A percentile compares a stretch with the other conserved stretches of the same genome.
Evolutionary conservation across 2,797 vertebrate species (phyloP).

Genomic region (Gymnothorax javanicus): DNA sequence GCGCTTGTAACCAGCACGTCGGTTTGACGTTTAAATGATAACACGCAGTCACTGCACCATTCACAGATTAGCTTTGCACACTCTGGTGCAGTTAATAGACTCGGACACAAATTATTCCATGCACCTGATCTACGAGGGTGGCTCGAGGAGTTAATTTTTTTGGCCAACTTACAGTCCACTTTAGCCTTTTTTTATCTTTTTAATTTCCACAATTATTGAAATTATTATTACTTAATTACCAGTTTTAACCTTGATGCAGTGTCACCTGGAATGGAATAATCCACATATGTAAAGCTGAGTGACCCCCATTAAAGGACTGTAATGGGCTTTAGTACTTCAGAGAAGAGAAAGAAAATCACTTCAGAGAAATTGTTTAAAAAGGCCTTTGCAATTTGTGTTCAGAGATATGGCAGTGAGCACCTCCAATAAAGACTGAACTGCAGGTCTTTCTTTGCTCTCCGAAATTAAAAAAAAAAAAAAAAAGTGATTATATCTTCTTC

Average conservation of each 20-base stretch:
- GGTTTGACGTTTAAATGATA: slow-evolving; percentile 12
- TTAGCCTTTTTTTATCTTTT: slow-evolving; percentile 32
- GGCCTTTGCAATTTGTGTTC: slow-evolving; percentile 3
- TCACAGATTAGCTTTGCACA: background rate
- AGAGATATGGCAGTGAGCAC: background rate
- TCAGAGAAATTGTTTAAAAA: slow-evolving; percentile 11
- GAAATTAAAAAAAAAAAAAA: no score
- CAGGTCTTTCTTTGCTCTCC: background rate
- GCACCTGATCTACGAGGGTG: background rate
- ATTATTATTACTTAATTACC: slow-evolving; percentile 48
- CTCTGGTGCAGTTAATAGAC: background rate
- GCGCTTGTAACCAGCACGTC: background rate
- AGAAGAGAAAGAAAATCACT: slow-evolving; percentile 30
- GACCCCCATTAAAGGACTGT: slow-evolving; percentile 53
- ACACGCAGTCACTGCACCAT: background rate
- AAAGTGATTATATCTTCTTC: background rate
- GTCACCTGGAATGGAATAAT: slow-evolving; percentile 45
- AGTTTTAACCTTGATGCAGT: slow-evolving; percentile 45
- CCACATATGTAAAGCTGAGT: slow-evolving; percentile 43
- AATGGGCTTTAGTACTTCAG: slow-evolving; percentile 46
- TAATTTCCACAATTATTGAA: slow-evolving; percentile 46
- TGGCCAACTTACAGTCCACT: slow-evolving; percentile 25
- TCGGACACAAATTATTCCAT: background rate
- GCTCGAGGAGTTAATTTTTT: slow-evolving; percentile 19
- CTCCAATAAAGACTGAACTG: background rate